Conservation (phyloP, 1,140 invertebrate genomes). For the Halesus radiatus region DNA sequence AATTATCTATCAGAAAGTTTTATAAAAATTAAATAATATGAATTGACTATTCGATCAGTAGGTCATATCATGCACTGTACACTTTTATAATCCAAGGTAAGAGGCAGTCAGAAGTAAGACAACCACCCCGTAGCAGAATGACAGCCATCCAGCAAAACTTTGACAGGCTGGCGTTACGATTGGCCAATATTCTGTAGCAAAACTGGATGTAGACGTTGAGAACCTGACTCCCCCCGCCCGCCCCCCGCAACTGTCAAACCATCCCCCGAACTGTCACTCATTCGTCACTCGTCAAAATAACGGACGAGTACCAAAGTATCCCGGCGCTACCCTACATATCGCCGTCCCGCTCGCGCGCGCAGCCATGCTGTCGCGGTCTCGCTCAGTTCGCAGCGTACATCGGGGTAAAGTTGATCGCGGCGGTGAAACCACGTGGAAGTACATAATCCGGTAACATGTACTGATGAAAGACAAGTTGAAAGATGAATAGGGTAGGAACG, state of each 20-base stretch:
- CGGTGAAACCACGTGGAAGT: slow-evolving; percentile 50
- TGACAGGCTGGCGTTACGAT: slow-evolving; percentile 25
- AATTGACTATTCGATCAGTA: too few species aligned
- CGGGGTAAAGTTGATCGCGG: slow-evolving; percentile 35
- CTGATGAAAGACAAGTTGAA: slow-evolving; percentile 50
- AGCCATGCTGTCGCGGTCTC: neutral
- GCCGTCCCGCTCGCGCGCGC: neutral
- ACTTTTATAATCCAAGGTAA: too few species aligned
- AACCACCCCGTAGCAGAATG: slow-evolving; percentile 20
- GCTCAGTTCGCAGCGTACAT: neutral
- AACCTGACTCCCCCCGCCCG: slow-evolving; percentile 13
- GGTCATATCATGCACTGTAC: too few species aligned
- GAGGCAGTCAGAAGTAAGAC: slow-evolving; percentile 24
- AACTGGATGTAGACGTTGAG: slow-evolving; percentile 41
- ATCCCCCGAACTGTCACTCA: slow-evolving; percentile 55
- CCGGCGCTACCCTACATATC: slow-evolving; percentile 2
- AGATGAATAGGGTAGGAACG: slow-evolving; percentile 43
- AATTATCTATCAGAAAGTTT: too few species aligned
- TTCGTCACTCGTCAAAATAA: slow-evolving; percentile 57
- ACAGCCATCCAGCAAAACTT: slow-evolving; percentile 38
- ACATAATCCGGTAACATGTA: slow-evolving; percentile 47
- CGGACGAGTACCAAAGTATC: slow-evolving; percentile 31
- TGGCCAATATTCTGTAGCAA: slow-evolving; percentile 34
- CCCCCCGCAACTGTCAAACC: slow-evolving; percentile 37
- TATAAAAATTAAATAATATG: too few species aligned